Evolutionary conservation across 2,113 vertebrate species (phyloP).

Genomic region (Blennius ocellaris): DNA sequence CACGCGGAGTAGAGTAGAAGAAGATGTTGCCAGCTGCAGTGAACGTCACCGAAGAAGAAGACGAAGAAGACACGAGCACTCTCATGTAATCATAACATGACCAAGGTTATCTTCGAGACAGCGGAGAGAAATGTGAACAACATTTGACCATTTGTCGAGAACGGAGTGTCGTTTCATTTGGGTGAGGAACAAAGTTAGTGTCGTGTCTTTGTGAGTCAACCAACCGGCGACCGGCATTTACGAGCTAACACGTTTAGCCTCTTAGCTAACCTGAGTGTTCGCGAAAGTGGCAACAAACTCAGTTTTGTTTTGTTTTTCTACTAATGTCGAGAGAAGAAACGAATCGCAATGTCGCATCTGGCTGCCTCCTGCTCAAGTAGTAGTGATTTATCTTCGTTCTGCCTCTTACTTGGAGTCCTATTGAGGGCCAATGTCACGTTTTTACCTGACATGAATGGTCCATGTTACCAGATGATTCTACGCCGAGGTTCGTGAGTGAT

Average conservation of each 20-base stretch:
- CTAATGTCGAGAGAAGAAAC: too few species aligned
- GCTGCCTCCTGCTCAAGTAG: not conserved
- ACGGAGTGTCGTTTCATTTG: not conserved
- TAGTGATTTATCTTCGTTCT: accelerated
- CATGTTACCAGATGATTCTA: slow-evolving; percentile 3
- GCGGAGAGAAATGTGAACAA: not conserved
- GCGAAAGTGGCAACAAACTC: slow-evolving; percentile 21
- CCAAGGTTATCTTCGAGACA: slow-evolving; percentile 45
- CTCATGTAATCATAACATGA: slow-evolving; percentile 38
- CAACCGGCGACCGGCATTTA: not conserved
- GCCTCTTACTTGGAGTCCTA: too few species aligned
- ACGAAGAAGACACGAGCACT: accelerated
- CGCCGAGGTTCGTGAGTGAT: not conserved
- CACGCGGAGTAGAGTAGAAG: not conserved
- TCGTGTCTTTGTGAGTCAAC: not conserved
- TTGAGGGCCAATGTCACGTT: not conserved
- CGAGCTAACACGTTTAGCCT: slow-evolving; percentile 5
- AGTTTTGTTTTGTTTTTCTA: not conserved
- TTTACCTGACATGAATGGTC: not conserved
- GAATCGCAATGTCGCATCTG: too few species aligned
- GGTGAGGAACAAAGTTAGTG: slow-evolving; percentile 21
- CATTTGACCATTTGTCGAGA: slow-evolving; percentile 1
- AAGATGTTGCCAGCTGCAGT: slow-evolving; percentile 16
- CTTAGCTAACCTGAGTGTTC: slow-evolving; percentile 9
- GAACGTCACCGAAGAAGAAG: too few species aligned